Conservation (phyloP, 2,113 vertebrate species). For the Antigone vipio region DNA sequence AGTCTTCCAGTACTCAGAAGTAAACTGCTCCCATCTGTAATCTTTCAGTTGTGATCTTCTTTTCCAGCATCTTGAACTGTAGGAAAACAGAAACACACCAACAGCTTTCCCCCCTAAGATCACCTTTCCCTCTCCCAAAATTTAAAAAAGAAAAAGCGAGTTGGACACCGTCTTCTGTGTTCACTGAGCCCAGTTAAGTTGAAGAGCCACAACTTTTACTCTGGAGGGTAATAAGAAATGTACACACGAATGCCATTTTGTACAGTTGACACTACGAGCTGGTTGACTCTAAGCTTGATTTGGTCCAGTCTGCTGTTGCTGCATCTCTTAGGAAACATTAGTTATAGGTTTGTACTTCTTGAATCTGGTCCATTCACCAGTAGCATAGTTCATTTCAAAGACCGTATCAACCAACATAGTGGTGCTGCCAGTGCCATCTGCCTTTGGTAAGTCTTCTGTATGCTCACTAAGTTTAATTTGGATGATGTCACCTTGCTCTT, state of each 20-base stretch:
- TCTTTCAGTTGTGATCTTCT: background rate
- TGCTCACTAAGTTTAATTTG: conserved; percentile 99
- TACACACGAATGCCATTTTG: conserved; percentile 46
- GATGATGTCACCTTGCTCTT: conserved; percentile 98
- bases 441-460: conserved; percentile 92
- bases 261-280: conserved; percentile 45
- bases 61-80: background rate
- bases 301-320: conserved; percentile 19
- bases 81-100: background rate
- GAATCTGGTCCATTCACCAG: conserved; percentile 98
- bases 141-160: background rate
- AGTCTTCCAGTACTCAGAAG: background rate
- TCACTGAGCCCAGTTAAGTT: background rate
- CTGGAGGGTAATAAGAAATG: conserved; percentile 28
- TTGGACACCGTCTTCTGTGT: background rate
- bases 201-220: background rate
- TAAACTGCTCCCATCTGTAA: background rate
- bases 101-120: background rate
- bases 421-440: conserved; percentile 96
- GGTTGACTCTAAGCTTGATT: conserved; percentile 28
- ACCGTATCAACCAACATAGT: conserved; percentile 99
- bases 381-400: conserved; percentile 99
- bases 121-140: background rate
- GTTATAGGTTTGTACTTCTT: conserved; percentile 99
- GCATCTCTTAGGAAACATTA: conserved; percentile 84